Percentiles rank a stretch among this genome's conserved stretches.
Evolutionary conservation across 2,888 invertebrate species (phyloP).

Genomic region (Entomobrya proxima): DNA sequence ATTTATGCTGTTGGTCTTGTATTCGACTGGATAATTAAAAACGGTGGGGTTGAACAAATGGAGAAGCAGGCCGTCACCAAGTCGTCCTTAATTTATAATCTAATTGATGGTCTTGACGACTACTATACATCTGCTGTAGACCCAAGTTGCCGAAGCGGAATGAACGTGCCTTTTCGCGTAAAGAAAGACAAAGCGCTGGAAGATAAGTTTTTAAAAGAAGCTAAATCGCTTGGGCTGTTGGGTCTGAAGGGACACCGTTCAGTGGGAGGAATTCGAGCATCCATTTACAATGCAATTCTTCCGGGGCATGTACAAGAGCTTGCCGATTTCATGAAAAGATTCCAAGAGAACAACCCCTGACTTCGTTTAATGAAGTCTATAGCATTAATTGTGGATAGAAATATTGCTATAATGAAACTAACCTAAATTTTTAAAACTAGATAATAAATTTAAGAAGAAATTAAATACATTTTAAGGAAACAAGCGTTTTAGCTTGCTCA

Average conservation of each 20-base stretch:
- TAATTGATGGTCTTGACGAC: conserved; percentile 89
- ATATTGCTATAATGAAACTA: too few relatives aligned
- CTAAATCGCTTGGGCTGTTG: conserved; percentile 86
- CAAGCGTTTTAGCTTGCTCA: too few relatives aligned
- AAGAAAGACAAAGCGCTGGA: conserved; percentile 88
- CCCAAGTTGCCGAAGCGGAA: conserved; percentile 85
- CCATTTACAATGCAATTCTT: conserved; percentile 95
- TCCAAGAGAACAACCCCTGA: conserved; percentile 78
- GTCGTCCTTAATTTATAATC: conserved; percentile 86
- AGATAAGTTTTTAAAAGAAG: conserved; percentile 89
- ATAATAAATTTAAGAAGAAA: too few relatives aligned
- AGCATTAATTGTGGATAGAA: too few relatives aligned
- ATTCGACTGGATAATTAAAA: conserved; percentile 91
- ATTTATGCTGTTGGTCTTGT: conserved; percentile 95
- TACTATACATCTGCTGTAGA: conserved; percentile 90
- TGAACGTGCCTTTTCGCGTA: conserved; percentile 95
- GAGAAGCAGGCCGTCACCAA: conserved; percentile 84
- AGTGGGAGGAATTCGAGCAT: conserved; percentile 97
- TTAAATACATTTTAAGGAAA: too few relatives aligned
- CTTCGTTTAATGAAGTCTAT: not conserved
- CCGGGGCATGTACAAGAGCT: conserved; percentile 87
- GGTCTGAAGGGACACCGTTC: conserved; percentile 96
- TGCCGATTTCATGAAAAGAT: conserved; percentile 89
- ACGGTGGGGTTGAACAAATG: conserved; percentile 92
- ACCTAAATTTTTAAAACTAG: too few relatives aligned